Evolutionary conservation across 1,140 invertebrate species (phyloP).

Genomic region (Homarus americanus): DNA sequence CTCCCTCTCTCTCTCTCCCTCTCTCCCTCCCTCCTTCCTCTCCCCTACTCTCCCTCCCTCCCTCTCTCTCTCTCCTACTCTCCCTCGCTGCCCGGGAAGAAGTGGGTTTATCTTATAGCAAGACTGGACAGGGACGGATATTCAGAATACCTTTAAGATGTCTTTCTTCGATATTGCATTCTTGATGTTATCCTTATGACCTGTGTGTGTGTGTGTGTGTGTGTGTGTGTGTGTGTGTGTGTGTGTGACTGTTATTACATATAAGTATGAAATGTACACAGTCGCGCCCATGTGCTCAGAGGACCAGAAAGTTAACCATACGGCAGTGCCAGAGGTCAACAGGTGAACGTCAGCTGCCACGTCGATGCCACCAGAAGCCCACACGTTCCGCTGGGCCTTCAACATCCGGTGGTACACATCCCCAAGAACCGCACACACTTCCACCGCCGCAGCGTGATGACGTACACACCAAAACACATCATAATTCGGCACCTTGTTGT

Average conservation of each 20-base stretch:
- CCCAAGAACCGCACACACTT: slow-evolving; percentile 34
- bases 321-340: slow-evolving; percentile 23
- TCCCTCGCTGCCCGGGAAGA: not conserved
- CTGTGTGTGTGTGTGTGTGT: not conserved
- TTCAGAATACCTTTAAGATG: not conserved
- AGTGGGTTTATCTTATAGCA: too few species aligned
- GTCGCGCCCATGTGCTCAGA: slow-evolving; percentile 24
- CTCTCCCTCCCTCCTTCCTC: not conserved
- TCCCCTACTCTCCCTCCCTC: not conserved
- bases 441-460: slow-evolving; percentile 36
- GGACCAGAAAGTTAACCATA: slow-evolving; percentile 37
- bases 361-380: slow-evolving; percentile 20
- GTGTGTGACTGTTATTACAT: slow-evolving; percentile 8
- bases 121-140: not conserved
- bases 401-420: slow-evolving; percentile 45
- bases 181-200: not conserved
- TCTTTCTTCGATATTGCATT: not conserved
- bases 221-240: not conserved
- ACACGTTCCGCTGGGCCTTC: slow-evolving; percentile 54
- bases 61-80: not conserved
- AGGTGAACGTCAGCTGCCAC: slow-evolving; percentile 30
- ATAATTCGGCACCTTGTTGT: slow-evolving; percentile 48
- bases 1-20: not conserved
- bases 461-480: slow-evolving; percentile 43
- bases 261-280: not conserved